Evolutionary conservation across 2,113 vertebrate species (phyloP).

Genomic region (Gnathonemus echidnorhynchus): DNA sequence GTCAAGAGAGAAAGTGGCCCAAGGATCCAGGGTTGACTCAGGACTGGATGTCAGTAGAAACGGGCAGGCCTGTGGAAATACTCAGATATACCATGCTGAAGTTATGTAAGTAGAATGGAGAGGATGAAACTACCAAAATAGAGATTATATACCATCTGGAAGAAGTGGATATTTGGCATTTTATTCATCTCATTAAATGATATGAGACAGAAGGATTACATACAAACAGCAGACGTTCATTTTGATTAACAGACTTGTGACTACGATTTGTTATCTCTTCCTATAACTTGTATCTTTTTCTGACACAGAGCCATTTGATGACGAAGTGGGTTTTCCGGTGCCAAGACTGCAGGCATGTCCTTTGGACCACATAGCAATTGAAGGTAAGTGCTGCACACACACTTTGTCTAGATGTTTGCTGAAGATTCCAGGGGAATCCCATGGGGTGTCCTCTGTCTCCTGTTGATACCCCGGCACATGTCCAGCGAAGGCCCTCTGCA

Average conservation of each 20-base stretch:
- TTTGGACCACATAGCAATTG: background rate
- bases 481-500: background rate
- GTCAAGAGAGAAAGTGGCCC: background rate
- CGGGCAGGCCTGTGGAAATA: background rate
- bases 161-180: background rate
- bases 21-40: background rate
- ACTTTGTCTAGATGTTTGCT: background rate
- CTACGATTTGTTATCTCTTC: background rate
- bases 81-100: background rate
- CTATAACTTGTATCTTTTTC: background rate
- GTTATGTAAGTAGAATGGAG: background rate
- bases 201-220: background rate
- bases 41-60: background rate
- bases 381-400: background rate
- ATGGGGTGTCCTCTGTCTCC: background rate
- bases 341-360: background rate
- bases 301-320: background rate
- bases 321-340: background rate
- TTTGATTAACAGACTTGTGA: background rate
- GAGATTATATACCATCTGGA: background rate
- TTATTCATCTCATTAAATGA: background rate
- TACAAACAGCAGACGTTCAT: constrained; percentile 4
- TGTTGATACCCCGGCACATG: background rate
- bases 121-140: background rate
- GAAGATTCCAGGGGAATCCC: background rate